These are phyloP conservation scores for Lutjanus campechanus DNA, from an alignment of 2,797 vertebrate genomes.

Conservation along the genomic window DNA sequence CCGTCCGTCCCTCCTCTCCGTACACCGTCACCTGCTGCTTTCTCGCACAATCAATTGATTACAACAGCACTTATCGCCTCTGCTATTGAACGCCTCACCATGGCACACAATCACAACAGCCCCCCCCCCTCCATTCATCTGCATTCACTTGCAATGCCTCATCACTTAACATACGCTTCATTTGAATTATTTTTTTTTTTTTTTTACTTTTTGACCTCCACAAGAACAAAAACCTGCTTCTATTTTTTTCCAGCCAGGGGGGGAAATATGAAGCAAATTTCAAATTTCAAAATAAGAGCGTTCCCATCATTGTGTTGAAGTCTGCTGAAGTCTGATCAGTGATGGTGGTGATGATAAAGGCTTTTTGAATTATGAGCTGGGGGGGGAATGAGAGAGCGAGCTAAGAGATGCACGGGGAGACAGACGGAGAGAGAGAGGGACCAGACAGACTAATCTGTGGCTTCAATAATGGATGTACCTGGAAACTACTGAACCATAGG, in stretches of 20 bases:
- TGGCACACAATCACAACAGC: slow-evolving; percentile 58
- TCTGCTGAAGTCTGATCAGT: slow-evolving; percentile 23
- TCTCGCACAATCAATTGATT: slow-evolving; percentile 77
- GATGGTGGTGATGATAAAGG: slow-evolving; percentile 25
- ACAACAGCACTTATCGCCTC: slow-evolving; percentile 61
- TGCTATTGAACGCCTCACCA: slow-evolving; percentile 48
- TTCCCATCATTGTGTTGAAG: neutral
- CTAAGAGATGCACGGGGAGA: slow-evolving; percentile 31
- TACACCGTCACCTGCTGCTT: slow-evolving; percentile 68
- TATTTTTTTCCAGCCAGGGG: neutral
- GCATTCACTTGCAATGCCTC: slow-evolving; percentile 38
- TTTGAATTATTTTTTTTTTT: neutral
- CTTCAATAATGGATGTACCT: slow-evolving; percentile 80
- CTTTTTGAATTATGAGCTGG: slow-evolving; percentile 49
- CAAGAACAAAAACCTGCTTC: neutral
- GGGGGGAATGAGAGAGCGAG: slow-evolving; percentile 46
- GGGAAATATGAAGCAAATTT: neutral
- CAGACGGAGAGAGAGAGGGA: slow-evolving; percentile 34
- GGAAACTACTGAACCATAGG: slow-evolving; percentile 76
- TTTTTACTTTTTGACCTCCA: slow-evolving; percentile 20
- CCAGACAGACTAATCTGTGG: slow-evolving; percentile 72
- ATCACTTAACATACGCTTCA: slow-evolving; percentile 14
- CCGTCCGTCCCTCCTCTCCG: slow-evolving; percentile 14
- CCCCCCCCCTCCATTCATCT: slow-evolving; percentile 46
- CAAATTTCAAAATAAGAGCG: slow-evolving; percentile 24